Evolutionary conservation across 2,888 invertebrate species (phyloP).

Genomic region (Fragum sueziense): DNA sequence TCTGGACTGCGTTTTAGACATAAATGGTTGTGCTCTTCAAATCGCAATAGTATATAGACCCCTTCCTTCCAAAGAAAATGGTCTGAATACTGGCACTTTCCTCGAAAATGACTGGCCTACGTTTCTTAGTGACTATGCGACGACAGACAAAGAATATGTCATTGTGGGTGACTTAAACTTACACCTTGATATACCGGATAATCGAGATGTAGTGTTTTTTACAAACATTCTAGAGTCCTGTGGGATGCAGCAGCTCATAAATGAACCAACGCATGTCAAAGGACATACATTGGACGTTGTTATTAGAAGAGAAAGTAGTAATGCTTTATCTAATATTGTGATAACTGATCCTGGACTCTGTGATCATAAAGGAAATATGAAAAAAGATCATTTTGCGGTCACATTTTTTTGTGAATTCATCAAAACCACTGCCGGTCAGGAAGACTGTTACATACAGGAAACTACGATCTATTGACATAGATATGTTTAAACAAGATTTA

Average conservation of each 20-base stretch:
- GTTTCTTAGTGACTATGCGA: slow-evolving; percentile 26
- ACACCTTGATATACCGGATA: slow-evolving; percentile 25
- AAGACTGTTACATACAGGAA: slow-evolving; percentile 41
- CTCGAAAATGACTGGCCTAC: slow-evolving; percentile 42
- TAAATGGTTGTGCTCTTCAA: background rate
- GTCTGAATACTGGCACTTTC: slow-evolving; percentile 14
- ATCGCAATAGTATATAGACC: background rate
- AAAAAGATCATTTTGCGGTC: slow-evolving; percentile 41
- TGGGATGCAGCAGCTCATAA: slow-evolving; percentile 37
- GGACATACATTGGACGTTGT: slow-evolving; percentile 33
- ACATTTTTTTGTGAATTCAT: slow-evolving; percentile 14
- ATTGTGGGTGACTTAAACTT: slow-evolving; percentile 35
- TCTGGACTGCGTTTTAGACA: background rate
- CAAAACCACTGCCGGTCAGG: slow-evolving; percentile 35
- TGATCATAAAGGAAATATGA: slow-evolving; percentile 30
- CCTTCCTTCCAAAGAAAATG: background rate
- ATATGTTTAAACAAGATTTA: slow-evolving; percentile 18
- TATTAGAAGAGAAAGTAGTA: slow-evolving; percentile 35
- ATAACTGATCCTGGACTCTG: slow-evolving; percentile 35
- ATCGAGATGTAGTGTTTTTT: slow-evolving; percentile 13
- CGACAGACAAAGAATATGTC: slow-evolving; percentile 28
- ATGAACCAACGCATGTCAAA: slow-evolving; percentile 30
- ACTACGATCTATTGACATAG: slow-evolving; percentile 31
- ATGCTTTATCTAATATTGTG: too few relatives aligned
- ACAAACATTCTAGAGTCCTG: slow-evolving; percentile 21